Percentiles rank a stretch among this genome's conserved stretches.
Evolutionary conservation across 2,888 invertebrate genomes (phyloP).

Genomic region (Oxycera nigricornis): DNA sequence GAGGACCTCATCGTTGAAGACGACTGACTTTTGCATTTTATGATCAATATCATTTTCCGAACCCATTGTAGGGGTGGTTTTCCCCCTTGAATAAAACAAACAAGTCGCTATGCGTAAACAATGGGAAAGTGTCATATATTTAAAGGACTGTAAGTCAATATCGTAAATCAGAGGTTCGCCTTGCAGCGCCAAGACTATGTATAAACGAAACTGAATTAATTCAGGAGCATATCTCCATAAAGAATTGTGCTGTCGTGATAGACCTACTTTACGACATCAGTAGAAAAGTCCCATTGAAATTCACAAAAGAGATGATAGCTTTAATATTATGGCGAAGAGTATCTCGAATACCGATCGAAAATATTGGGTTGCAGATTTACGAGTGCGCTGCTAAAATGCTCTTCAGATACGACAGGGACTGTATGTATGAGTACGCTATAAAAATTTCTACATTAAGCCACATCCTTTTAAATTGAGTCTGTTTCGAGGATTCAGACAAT

Average conservation of each 20-base stretch:
- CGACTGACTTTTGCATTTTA: not conserved
- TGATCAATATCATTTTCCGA: not conserved
- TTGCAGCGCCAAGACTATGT: constrained; percentile 6
- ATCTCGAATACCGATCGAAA: constrained; percentile 29
- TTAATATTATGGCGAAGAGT: constrained; percentile 35
- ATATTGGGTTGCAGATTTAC: constrained; percentile 38
- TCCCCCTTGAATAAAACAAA: not conserved
- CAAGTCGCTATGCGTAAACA: not conserved
- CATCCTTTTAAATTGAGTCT: constrained; percentile 7
- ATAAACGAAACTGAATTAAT: constrained; percentile 37
- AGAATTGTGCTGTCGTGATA: constrained; percentile 13
- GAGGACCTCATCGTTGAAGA: not conserved
- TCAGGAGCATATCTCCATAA: constrained; percentile 34
- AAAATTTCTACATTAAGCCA: constrained; percentile 25
- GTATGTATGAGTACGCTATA: constrained; percentile 7
- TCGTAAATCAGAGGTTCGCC: constrained; percentile 18
- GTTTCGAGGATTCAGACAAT: constrained; percentile 4
- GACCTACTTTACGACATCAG: constrained; percentile 27
- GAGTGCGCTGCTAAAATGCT: constrained; percentile 11
- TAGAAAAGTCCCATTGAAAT: constrained; percentile 36
- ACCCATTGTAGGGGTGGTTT: not conserved
- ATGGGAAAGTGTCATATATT: not conserved
- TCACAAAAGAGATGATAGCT: constrained; percentile 34
- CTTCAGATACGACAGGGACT: not conserved
- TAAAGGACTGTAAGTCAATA: constrained; percentile 15